phyloP scores from a whole-genome alignment of 23 tunicate genomes.

The Halocynthia aurantium region DNA sequence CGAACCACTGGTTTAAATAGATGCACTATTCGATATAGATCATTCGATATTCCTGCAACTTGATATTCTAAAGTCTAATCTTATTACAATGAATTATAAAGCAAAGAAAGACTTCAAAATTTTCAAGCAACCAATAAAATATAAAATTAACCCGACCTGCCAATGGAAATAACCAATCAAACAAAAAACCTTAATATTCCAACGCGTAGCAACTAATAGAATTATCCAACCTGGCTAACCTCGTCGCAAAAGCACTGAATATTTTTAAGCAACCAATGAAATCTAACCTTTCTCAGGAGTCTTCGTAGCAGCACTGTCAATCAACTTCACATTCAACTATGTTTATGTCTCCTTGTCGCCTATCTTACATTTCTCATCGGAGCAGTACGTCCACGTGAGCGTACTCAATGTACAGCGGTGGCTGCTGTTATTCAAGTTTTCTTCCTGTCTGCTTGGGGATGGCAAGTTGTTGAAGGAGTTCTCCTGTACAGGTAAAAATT shows the following conservation, averaged over 20 bases:
- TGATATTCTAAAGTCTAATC: too few relatives aligned
- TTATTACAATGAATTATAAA: too few relatives aligned
- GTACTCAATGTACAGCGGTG: neutral
- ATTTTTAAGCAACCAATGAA: neutral
- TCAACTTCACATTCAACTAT: neutral
- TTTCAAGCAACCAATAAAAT: neutral
- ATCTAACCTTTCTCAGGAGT: neutral
- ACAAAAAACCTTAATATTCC: too few relatives aligned
- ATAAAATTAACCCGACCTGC: neutral
- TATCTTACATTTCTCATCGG: conserved; percentile 7
- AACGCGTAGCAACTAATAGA: too few relatives aligned
- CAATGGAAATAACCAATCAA: neutral
- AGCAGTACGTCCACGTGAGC: neutral
- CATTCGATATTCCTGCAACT: too few relatives aligned
- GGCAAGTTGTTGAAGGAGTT: neutral
- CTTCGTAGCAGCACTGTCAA: neutral
- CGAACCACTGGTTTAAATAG: too few relatives aligned
- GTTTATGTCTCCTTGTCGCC: neutral
- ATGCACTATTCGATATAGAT: too few relatives aligned
- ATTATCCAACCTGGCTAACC: too few relatives aligned
- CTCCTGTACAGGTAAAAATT: neutral
- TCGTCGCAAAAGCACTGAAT: neutral
- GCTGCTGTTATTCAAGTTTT: neutral
- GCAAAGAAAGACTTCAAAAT: too few relatives aligned
- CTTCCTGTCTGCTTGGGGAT: conserved; percentile 8